These are phyloP conservation scores for Tipula helvola DNA, from an alignment of 2,888 invertebrate genomes.

Conservation along the genomic window DNA sequence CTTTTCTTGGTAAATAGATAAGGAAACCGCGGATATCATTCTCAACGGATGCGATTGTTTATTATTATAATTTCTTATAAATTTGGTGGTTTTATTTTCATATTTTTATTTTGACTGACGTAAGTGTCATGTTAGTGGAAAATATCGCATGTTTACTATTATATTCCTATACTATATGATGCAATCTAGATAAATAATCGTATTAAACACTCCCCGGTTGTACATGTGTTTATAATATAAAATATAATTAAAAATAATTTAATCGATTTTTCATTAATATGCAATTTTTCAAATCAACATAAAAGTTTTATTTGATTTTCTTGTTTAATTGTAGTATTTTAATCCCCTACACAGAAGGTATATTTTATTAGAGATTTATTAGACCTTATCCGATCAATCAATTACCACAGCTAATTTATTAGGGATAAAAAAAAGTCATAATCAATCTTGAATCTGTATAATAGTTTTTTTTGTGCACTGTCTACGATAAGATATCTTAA, in stretches of 20 bases:
- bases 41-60: not conserved
- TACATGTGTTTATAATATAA: not conserved
- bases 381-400: not conserved
- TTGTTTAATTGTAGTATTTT: not conserved
- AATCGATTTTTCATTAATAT: not conserved
- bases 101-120: not conserved
- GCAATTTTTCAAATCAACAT: not conserved
- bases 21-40: not conserved
- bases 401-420: not conserved
- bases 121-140: not conserved
- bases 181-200: not conserved
- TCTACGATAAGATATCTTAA: not conserved
- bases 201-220: not conserved
- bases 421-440: not conserved
- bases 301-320: not conserved
- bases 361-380: no score
- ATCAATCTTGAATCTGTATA: not conserved
- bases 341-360: no score
- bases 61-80: not conserved
- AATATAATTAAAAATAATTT: not conserved
- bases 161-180: not conserved
- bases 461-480: not conserved
- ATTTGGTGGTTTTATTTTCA: not conserved
- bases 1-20: not conserved
- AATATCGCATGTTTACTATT: not conserved